A percentile compares a stretch with the other conserved stretches of the same genome.
Evolutionary conservation across 2,113 vertebrate species (phyloP).

Genomic region (Oncorhynchus gorbuscha): DNA sequence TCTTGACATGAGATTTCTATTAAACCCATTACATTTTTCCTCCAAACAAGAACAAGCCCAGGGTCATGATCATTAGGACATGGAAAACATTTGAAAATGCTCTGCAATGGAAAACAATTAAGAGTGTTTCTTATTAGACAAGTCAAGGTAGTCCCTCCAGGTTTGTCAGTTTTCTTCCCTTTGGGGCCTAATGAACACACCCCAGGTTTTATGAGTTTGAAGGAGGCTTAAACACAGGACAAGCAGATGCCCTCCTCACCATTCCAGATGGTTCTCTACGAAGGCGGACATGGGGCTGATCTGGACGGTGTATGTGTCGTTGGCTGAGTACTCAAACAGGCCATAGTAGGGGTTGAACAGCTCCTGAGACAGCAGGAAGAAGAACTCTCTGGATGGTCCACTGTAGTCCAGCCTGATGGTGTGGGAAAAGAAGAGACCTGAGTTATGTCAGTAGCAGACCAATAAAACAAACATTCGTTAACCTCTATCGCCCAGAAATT

Average conservation of each 20-base stretch:
- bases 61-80: no score
- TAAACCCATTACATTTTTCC: no score
- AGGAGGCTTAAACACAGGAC: no score
- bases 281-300: slow-evolving; percentile 94
- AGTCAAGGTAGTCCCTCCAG: no score
- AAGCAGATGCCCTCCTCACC: slow-evolving; percentile 56
- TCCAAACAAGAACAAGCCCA: no score
- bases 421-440: slow-evolving; percentile 15
- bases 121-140: no score
- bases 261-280: slow-evolving; percentile 90
- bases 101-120: no score
- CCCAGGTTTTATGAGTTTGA: no score
- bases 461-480: not conserved
- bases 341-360: slow-evolving; percentile 92
- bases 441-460: not conserved
- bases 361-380: slow-evolving; percentile 91
- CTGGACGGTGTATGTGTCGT: slow-evolving; percentile 90
- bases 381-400: slow-evolving; percentile 88
- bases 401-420: slow-evolving; percentile 86
- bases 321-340: slow-evolving; percentile 90
- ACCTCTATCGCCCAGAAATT: no score
- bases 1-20: not conserved
- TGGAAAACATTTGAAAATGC: no score
- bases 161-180: no score
- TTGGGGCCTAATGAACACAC: no score